Conservation (phyloP, 1,140 invertebrate species). For the Brachionus paranguensis region DNA sequence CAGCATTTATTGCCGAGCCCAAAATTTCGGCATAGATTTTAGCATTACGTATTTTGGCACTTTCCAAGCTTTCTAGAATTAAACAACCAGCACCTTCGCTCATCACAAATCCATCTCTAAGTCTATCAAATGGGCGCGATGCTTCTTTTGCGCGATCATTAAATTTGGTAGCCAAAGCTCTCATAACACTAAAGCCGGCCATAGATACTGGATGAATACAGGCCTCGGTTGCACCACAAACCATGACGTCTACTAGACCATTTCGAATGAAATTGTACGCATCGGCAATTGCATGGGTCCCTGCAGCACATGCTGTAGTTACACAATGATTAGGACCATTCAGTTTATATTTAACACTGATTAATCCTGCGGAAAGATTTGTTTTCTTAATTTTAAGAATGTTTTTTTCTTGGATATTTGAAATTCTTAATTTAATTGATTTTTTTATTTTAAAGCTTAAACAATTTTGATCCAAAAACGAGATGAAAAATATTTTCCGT, state of each 20-base stretch:
- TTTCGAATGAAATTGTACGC: slow-evolving; percentile 61
- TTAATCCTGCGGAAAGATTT: slow-evolving; percentile 89
- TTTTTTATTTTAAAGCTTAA: no score
- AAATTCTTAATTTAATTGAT: no score
- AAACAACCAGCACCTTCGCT: slow-evolving; percentile 78
- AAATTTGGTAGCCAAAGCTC: slow-evolving; percentile 66
- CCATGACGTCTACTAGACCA: slow-evolving; percentile 74
- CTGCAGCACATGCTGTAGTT: slow-evolving; percentile 92
- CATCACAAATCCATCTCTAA: slow-evolving; percentile 95
- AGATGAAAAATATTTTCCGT: no score
- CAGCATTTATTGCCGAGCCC: slow-evolving; percentile 87
- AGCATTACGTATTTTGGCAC: slow-evolving; percentile 70
- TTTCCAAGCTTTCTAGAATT: slow-evolving; percentile 80
- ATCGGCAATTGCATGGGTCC: slow-evolving; percentile 79
- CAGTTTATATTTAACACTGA: slow-evolving; percentile 81
- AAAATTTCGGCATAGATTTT: slow-evolving; percentile 85
- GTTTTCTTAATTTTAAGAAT: slow-evolving; percentile 45
- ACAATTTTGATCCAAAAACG: no score
- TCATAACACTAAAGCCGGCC: slow-evolving; percentile 55
- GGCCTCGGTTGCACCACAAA: slow-evolving; percentile 89
- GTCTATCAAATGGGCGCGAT: slow-evolving; percentile 68
- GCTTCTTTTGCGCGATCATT: slow-evolving; percentile 63
- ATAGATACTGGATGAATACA: slow-evolving; percentile 80
- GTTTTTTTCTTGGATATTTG: no score
- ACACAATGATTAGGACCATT: slow-evolving; percentile 91